Conservation (phyloP, 2,888 invertebrate species). For the Apeira syringaria region DNA sequence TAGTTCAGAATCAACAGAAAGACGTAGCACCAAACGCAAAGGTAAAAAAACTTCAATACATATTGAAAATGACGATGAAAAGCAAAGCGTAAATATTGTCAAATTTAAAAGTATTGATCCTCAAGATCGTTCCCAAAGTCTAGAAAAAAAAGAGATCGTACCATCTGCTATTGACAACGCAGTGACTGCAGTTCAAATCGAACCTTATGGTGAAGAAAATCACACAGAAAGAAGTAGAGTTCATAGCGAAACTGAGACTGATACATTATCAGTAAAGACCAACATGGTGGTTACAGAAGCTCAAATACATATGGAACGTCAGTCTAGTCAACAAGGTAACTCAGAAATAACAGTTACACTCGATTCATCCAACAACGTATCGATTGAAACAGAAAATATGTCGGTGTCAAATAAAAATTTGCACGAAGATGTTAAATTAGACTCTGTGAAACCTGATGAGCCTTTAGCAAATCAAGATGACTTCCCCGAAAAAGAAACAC, state of each 20-base stretch:
- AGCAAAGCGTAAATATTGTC: constrained; percentile 74
- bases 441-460: constrained; percentile 33
- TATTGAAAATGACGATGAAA: constrained; percentile 67
- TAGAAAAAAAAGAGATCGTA: constrained; percentile 45
- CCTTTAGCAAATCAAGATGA: constrained; percentile 11
- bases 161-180: constrained; percentile 24
- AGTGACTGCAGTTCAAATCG: constrained; percentile 47
- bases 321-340: constrained; percentile 66
- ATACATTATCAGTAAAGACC: constrained; percentile 73
- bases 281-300: constrained; percentile 80
- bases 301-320: constrained; percentile 77
- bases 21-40: constrained; percentile 67
- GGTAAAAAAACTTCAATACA: constrained; percentile 77
- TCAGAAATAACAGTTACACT: constrained; percentile 72
- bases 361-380: constrained; percentile 73
- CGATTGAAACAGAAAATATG: constrained; percentile 69
- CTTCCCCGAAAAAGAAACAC: constrained; percentile 12
- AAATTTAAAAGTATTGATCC: constrained; percentile 62
- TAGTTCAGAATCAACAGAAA: constrained; percentile 71
- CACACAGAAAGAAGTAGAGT: constrained; percentile 53
- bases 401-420: constrained; percentile 62
- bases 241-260: constrained; percentile 76
- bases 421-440: constrained; percentile 43
- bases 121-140: constrained; percentile 40
- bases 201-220: constrained; percentile 47